These are phyloP conservation scores for Phrynocephalus forsythii DNA, from an alignment of 2,797 vertebrate genomes.

Conservation along the genomic window DNA sequence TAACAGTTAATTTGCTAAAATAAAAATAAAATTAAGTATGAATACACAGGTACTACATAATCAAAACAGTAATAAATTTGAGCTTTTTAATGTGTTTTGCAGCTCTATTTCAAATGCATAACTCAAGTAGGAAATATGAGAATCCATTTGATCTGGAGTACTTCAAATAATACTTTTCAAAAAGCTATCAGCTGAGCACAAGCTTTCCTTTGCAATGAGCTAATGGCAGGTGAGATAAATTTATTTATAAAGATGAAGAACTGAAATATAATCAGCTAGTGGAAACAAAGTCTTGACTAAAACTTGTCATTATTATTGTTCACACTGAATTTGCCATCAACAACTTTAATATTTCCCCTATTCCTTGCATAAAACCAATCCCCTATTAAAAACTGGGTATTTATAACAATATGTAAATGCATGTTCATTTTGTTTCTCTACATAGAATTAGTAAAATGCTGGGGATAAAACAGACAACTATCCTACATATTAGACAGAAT, in stretches of 20 bases:
- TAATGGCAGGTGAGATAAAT: conserved; percentile 8
- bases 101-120: conserved; percentile 31
- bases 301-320: neutral
- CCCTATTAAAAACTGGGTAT: conserved; percentile 9
- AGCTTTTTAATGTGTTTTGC: conserved; percentile 7
- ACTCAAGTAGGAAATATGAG: conserved; percentile 10
- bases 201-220: neutral
- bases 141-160: neutral
- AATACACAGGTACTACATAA: conserved; percentile 41
- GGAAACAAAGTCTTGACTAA: conserved; percentile 3
- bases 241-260: conserved; percentile 32
- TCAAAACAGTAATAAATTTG: neutral
- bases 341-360: neutral
- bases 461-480: neutral
- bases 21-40: conserved; percentile 63
- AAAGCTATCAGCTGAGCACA: neutral
- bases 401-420: neutral
- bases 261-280: neutral
- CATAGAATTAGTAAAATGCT: conserved; percentile 31
- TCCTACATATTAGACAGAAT: neutral
- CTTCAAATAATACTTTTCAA: conserved; percentile 3
- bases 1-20: conserved; percentile 58
- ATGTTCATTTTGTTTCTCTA: conserved; percentile 35
- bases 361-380: conserved; percentile 23
- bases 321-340: neutral